Conservation (phyloP, 2,113 vertebrate species). For the Percopsis transmontana region DNA sequence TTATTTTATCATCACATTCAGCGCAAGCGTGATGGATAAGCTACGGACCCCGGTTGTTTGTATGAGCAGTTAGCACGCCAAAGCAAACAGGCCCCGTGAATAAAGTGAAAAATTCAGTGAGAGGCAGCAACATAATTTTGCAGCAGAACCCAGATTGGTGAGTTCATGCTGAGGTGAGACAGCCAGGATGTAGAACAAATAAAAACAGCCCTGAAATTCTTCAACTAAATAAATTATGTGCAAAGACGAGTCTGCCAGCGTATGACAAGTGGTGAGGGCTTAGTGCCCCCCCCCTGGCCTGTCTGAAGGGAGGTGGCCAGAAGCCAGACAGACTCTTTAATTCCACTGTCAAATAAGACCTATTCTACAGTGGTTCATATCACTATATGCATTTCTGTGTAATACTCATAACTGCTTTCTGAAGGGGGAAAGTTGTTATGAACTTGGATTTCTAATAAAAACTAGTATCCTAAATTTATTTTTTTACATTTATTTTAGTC, state of each 20-base stretch:
- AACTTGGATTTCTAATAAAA: slow-evolving; percentile 22
- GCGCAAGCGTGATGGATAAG: slow-evolving; percentile 95
- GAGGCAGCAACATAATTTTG: slow-evolving; percentile 83
- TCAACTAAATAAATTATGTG: slow-evolving; percentile 88
- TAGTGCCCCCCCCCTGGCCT: slow-evolving; percentile 60
- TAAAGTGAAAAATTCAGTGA: slow-evolving; percentile 75
- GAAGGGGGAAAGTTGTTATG: slow-evolving; percentile 1
- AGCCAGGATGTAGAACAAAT: slow-evolving; percentile 89
- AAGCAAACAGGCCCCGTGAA: slow-evolving; percentile 86
- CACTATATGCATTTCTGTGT: slow-evolving; percentile 34
- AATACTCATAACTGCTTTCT: slow-evolving; percentile 20
- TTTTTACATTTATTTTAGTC: slow-evolving; percentile 53
- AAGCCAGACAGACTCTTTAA: slow-evolving; percentile 74
- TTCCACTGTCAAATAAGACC: slow-evolving; percentile 81
- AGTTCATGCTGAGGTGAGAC: slow-evolving; percentile 95
- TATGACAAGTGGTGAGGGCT: slow-evolving; percentile 59
- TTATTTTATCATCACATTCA: slow-evolving; percentile 94
- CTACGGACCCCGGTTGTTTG: slow-evolving; percentile 87
- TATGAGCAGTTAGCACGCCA: slow-evolving; percentile 88
- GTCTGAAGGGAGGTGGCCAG: slow-evolving; percentile 71
- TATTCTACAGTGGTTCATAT: slow-evolving; percentile 40
- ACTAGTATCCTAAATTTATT: slow-evolving; percentile 69
- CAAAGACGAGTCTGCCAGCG: slow-evolving; percentile 71
- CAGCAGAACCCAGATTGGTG: slow-evolving; percentile 80
- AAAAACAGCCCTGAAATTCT: slow-evolving; percentile 88